Conservation (phyloP, 1,140 invertebrate genomes). For the Cydia pomonella region DNA sequence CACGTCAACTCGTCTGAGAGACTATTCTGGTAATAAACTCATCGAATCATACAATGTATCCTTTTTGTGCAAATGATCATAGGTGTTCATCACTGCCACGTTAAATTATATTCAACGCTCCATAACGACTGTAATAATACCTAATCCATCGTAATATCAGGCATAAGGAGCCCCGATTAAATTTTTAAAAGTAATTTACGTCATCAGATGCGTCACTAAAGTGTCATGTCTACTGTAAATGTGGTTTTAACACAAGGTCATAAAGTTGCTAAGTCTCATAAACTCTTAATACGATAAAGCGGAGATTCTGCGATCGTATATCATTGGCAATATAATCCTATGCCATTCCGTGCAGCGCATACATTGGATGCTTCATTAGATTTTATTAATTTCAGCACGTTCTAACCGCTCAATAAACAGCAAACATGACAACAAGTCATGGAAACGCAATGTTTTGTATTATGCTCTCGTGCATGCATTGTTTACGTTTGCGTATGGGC, state of each 20-base stretch:
- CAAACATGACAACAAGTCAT: slow-evolving; percentile 7
- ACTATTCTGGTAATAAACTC: not conserved
- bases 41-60: not conserved
- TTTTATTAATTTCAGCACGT: not conserved
- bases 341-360: slow-evolving; percentile 11
- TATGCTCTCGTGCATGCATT: slow-evolving; percentile 36
- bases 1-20: not conserved
- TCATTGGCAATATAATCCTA: slow-evolving; percentile 4
- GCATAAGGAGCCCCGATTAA: slow-evolving; percentile 11
- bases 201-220: slow-evolving; percentile 24
- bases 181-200: slow-evolving; percentile 27
- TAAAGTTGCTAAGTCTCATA: slow-evolving; percentile 16
- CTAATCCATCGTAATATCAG: slow-evolving; percentile 2
- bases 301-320: not conserved
- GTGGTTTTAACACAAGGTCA: slow-evolving; percentile 10
- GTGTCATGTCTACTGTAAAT: not conserved
- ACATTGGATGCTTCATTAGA: not conserved
- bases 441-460: slow-evolving; percentile 18
- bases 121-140: slow-evolving; percentile 26
- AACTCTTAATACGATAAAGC: slow-evolving; percentile 7
- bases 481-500: slow-evolving; percentile 34
- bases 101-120: not conserved
- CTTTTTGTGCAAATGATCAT: not conserved
- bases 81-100: not conserved
- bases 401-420: not conserved